Conservation (phyloP, 1,140 invertebrate species). For the Tetraneura akinire region DNA sequence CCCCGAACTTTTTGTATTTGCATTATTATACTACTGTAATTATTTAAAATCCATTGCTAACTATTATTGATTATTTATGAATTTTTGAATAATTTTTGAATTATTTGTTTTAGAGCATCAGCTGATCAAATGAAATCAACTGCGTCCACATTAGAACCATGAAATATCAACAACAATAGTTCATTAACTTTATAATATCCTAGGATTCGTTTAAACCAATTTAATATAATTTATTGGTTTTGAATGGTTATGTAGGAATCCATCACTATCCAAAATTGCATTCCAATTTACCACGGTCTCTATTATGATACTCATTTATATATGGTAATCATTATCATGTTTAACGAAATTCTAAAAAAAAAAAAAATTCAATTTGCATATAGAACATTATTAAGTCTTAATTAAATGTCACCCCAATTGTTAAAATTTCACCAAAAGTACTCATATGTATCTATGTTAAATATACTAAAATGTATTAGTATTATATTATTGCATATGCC, state of each 20-base stretch:
- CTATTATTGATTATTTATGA: background rate
- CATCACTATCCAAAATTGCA: conserved; percentile 2
- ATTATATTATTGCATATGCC: too few relatives aligned
- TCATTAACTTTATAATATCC: background rate
- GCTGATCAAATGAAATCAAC: conserved; percentile 51
- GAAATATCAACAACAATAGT: conserved; percentile 2
- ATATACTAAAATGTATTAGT: too few relatives aligned
- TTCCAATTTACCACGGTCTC: conserved; percentile 31
- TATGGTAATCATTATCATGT: background rate
- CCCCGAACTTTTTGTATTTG: background rate
- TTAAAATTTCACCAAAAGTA: too few relatives aligned
- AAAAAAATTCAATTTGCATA: too few relatives aligned
- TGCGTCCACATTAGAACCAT: conserved; percentile 41
- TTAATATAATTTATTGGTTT: background rate
- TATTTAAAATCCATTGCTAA: background rate
- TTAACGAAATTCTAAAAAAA: background rate
- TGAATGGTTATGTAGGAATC: background rate
- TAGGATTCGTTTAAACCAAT: background rate
- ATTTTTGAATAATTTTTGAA: background rate
- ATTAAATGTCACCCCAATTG: too few relatives aligned
- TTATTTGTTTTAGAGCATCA: conserved; percentile 35
- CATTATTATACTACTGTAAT: background rate
- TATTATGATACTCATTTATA: conserved; percentile 16
- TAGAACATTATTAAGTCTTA: too few relatives aligned
- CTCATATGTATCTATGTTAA: too few relatives aligned